Base-by-base conservation (phyloP, 1,140 invertebrate genomes). In the Asbolus verrucosus region DNA sequence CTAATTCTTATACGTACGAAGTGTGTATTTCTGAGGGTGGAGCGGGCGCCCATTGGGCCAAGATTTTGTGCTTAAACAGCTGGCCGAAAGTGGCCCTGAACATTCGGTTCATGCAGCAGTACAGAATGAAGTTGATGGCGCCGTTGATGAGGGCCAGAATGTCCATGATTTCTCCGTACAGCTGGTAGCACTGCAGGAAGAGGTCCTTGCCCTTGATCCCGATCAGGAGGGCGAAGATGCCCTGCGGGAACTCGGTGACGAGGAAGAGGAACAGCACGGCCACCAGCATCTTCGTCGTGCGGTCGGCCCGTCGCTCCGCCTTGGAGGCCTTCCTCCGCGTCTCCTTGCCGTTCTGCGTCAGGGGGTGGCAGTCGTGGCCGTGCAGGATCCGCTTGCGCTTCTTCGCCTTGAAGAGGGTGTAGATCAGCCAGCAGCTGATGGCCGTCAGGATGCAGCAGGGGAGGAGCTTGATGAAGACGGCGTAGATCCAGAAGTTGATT, bases 51-150 rank as follows among this genome's bases (percentile, higher is more conserved):
- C 79, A 82, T 60, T 78, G 80, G n/a, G 67, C 71, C 9, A 82
- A 72, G 61, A 83, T 80, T 71, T 77, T 81, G 14, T 78, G 77
- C 43, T 77, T 79, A 71, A 96, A 92, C 27, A 95, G 77, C 65
- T 89, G 87, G 1, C 89, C 87, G 78, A 97, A 97, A 0, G 94
- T 96, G 39, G 89, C 87, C 8, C 96, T 85, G 81, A 98, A 98
- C 84, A 97, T 95, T 41, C 92, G 86, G 33, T 93, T 95, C 96
- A 98, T 98, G 18, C 91, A 90, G 73, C 95, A 97, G 79, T 98
- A 98, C 3, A 98, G 85, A 36, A 98, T 91, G 79, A 98, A 98
- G 79, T 96, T 97, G 36, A 98, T 91, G 4, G 94, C 92, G 3
- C 93, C 94, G 82, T 98, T 98, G 60, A 98, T 82, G 2, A 98